These are phyloP conservation scores for Salvator merianae DNA, from an alignment of 2,113 vertebrate genomes.

Conservation along the genomic window DNA sequence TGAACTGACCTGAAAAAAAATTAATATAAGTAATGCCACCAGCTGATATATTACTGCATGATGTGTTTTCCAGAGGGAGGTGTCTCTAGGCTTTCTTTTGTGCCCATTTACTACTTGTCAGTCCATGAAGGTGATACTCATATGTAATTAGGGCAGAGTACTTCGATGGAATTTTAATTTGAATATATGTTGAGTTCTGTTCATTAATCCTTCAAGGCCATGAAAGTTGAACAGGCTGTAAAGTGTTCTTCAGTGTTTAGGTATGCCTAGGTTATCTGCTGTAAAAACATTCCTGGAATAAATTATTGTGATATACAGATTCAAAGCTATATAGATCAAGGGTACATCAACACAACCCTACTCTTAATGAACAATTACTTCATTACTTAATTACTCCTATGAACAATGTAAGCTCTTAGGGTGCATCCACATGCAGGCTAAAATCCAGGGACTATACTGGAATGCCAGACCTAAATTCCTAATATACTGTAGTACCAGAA, in stretches of 20 bases:
- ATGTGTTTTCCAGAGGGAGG: constrained; percentile 54
- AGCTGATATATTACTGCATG: constrained; percentile 63
- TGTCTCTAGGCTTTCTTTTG: constrained; percentile 26
- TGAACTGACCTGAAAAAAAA: constrained; percentile 47
- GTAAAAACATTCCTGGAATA: constrained; percentile 11
- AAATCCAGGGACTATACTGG: no score
- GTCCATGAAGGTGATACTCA: constrained; percentile 43
- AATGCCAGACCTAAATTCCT: no score
- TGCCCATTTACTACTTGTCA: constrained; percentile 32
- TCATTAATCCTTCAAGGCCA: constrained; percentile 35
- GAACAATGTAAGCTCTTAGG: not conserved
- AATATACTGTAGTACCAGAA: no score
- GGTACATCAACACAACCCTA: not conserved
- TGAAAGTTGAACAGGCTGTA: not conserved
- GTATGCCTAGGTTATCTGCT: not conserved
- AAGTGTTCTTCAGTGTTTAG: not conserved
- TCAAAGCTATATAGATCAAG: constrained; percentile 2
- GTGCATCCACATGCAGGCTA: not conserved
- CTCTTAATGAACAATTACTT: no score
- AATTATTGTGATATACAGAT: not conserved
- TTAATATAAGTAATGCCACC: constrained; percentile 50
- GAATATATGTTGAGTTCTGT: constrained; percentile 15
- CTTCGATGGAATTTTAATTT: constrained; percentile 42
- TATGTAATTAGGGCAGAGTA: constrained; percentile 33
- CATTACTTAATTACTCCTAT: no score